These are phyloP conservation scores for Platycheirus rosarum DNA, from an alignment of 2,888 invertebrate species.

Conservation along the genomic window DNA sequence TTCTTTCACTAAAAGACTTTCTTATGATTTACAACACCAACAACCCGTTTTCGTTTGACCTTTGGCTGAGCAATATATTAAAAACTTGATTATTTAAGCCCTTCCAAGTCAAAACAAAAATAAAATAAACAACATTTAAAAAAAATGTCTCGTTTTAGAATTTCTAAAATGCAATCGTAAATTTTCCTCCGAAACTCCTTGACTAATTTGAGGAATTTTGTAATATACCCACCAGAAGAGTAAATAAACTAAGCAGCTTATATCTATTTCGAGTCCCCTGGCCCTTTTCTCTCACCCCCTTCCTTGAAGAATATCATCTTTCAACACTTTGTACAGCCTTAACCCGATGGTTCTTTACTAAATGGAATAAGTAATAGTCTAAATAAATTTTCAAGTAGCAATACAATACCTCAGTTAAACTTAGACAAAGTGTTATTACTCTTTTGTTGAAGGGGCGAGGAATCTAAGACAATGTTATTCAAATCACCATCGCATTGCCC, in stretches of 20 bases:
- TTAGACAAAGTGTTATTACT: slow-evolving; percentile 71
- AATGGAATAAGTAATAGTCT: slow-evolving; percentile 61
- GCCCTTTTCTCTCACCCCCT: too few relatives aligned
- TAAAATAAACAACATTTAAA: too few relatives aligned
- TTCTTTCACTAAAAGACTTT: too few relatives aligned
- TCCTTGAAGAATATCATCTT: slow-evolving; percentile 60
- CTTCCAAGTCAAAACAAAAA: too few relatives aligned
- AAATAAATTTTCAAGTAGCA: slow-evolving; percentile 71
- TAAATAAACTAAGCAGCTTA: slow-evolving; percentile 63
- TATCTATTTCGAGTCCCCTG: slow-evolving; percentile 27
- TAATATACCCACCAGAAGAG: too few relatives aligned
- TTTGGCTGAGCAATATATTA: neutral
- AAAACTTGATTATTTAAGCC: neutral
- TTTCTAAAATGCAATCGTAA: neutral
- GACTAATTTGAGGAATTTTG: slow-evolving; percentile 25
- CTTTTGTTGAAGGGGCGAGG: slow-evolving; percentile 28
- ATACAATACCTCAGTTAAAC: slow-evolving; percentile 65
- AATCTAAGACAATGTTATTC: too few relatives aligned
- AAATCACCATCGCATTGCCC: neutral
- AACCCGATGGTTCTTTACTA: slow-evolving; percentile 38
- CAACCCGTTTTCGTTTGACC: too few relatives aligned
- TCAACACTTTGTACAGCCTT: slow-evolving; percentile 51
- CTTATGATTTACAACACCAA: too few relatives aligned
- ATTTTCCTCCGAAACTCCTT: slow-evolving; percentile 4
- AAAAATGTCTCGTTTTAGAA: neutral